Evolutionary conservation across 1,140 invertebrate genomes (phyloP).

Genomic region (Eumaeus atala): DNA sequence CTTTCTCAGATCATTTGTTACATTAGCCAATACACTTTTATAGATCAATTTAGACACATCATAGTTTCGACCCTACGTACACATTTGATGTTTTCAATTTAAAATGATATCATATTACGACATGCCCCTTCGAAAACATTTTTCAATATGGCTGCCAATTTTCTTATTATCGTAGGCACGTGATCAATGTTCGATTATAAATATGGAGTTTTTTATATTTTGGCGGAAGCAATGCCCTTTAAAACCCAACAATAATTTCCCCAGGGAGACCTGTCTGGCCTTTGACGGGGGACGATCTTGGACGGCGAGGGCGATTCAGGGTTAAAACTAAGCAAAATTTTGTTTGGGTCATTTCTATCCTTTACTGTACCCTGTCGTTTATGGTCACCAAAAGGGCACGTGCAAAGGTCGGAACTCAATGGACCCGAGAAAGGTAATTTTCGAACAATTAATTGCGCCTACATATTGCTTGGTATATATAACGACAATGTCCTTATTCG

Average conservation of each 20-base stretch:
- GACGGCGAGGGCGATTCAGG: slow-evolving; percentile 50
- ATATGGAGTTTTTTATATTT: slow-evolving; percentile 64
- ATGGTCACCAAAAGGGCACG: slow-evolving; percentile 65
- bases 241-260: slow-evolving; percentile 72
- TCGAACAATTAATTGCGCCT: slow-evolving; percentile 42
- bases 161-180: slow-evolving; percentile 40
- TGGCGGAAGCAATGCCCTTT: slow-evolving; percentile 66
- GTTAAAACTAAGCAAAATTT: slow-evolving; percentile 57
- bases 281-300: slow-evolving; percentile 65
- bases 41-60: too few species aligned
- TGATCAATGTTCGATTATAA: slow-evolving; percentile 58
- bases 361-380: slow-evolving; percentile 68
- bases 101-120: not conserved
- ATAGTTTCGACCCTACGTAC: too few species aligned
- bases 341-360: slow-evolving; percentile 55
- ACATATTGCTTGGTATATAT: too few species aligned
- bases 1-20: too few species aligned
- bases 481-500: too few species aligned
- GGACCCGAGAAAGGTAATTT: slow-evolving; percentile 41
- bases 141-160: slow-evolving; percentile 13
- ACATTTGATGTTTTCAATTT: slow-evolving; percentile 9
- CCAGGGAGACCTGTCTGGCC: slow-evolving; percentile 54
- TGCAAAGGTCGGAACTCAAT: slow-evolving; percentile 43
- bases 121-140: slow-evolving; percentile 3
- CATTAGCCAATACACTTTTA: too few species aligned